A percentile compares a stretch with the other conserved stretches of the same genome.
Evolutionary conservation across 1,140 invertebrate species (phyloP).

Genomic region (Aporrectodea caliginosa): DNA sequence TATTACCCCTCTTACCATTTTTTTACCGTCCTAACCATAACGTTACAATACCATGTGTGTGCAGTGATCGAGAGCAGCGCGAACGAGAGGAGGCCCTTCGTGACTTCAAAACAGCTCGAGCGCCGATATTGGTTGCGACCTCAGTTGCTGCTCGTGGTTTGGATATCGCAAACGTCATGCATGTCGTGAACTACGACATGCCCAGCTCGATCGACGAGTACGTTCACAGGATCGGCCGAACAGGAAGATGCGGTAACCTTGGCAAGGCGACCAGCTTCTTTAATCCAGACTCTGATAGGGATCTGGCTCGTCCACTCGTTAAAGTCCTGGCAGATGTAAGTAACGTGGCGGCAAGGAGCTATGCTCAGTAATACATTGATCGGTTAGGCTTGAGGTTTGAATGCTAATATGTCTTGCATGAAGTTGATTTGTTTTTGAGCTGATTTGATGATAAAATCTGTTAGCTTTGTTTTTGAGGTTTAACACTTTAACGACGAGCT

Average conservation of each 20-base stretch:
- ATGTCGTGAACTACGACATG: constrained; percentile 91
- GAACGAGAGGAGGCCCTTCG: constrained; percentile 92
- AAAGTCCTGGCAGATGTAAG: constrained; percentile 65
- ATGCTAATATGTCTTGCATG: too few relatives aligned
- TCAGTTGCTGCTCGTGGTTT: constrained; percentile 91
- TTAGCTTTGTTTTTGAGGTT: too few relatives aligned
- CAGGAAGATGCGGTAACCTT: constrained; percentile 86
- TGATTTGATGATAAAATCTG: too few relatives aligned
- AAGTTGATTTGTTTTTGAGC: too few relatives aligned
- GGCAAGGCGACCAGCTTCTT: constrained; percentile 60
- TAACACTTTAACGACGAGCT: too few relatives aligned
- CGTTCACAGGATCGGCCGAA: constrained; percentile 91
- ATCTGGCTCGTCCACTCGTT: constrained; percentile 65
- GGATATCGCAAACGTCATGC: constrained; percentile 95
- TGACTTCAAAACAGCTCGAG: constrained; percentile 82
- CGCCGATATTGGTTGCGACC: constrained; percentile 95
- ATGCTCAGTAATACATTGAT: too few relatives aligned
- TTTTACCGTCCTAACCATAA: not conserved
- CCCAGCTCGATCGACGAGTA: constrained; percentile 85
- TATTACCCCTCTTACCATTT: too few relatives aligned
- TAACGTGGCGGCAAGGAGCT: too few relatives aligned
- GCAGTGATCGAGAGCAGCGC: constrained; percentile 62
- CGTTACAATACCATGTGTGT: constrained; percentile 6
- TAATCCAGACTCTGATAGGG: constrained; percentile 62
- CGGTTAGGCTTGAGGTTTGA: too few relatives aligned